A percentile compares a stretch with the other conserved stretches of the same genome.
Conservation (phyloP, 2,797 vertebrate genomes). For the Bovichtus diacanthus region DNA sequence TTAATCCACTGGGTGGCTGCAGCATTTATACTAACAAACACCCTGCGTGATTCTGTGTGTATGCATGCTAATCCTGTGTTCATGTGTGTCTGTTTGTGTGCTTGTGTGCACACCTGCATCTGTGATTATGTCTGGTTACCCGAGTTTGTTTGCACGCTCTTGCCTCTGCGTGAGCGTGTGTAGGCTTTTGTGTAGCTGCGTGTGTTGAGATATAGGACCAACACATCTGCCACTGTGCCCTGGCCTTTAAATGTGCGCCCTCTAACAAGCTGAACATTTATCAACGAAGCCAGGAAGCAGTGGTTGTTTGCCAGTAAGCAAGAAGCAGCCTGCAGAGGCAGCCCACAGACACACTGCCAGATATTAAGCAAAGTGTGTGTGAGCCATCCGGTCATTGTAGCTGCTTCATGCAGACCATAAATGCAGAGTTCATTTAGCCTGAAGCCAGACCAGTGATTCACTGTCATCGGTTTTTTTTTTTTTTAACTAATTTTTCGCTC, state of each 20-base stretch:
- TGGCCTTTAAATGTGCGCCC: slow-evolving; percentile 28
- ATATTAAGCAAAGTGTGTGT: background rate
- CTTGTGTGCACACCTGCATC: background rate
- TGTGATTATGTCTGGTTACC: background rate
- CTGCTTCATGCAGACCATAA: slow-evolving; percentile 53
- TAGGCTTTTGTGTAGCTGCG: background rate
- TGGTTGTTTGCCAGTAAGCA: slow-evolving; percentile 64
- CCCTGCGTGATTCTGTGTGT: slow-evolving; percentile 8
- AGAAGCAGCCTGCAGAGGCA: too few relatives aligned
- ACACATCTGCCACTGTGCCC: slow-evolving; percentile 34
- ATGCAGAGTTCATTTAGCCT: slow-evolving; percentile 57
- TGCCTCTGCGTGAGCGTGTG: background rate
- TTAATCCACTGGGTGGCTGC: slow-evolving; percentile 55
- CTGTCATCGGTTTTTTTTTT: slow-evolving; percentile 13
- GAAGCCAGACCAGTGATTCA: slow-evolving; percentile 25
- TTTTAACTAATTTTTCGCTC: slow-evolving; percentile 32
- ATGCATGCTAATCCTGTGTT: background rate
- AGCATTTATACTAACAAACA: slow-evolving; percentile 40
- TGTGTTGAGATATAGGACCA: slow-evolving; percentile 9
- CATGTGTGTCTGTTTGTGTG: background rate
- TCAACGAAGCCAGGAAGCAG: slow-evolving; percentile 55
- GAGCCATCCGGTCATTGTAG: slow-evolving; percentile 52
- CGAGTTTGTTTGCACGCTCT: background rate
- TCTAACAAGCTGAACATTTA: slow-evolving; percentile 58
- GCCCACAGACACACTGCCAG: too few relatives aligned